Conservation (phyloP, 2,113 vertebrate species). For the Cololabis saira region DNA sequence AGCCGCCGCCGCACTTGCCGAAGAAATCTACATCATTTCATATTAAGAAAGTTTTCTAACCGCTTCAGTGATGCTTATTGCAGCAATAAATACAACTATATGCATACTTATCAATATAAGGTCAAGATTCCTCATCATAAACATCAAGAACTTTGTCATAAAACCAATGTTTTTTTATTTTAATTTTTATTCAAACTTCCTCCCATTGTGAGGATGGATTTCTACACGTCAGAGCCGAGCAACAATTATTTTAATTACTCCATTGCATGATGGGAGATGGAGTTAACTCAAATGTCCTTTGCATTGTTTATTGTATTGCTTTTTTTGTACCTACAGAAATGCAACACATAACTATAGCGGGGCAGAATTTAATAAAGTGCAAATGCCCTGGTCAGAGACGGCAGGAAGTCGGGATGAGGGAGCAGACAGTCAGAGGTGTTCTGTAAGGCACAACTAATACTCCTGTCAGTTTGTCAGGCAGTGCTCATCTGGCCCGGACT, state of each 20-base stretch:
- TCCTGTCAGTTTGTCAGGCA: constrained; percentile 78
- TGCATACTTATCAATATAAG: constrained; percentile 62
- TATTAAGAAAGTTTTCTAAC: constrained; percentile 6
- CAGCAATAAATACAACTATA: constrained; percentile 34
- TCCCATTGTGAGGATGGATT: constrained; percentile 34
- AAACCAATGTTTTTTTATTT: constrained; percentile 5
- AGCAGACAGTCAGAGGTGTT: constrained; percentile 65
- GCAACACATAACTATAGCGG: background rate
- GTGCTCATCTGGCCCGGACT: constrained; percentile 77
- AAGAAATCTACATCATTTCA: background rate
- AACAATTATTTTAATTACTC: constrained; percentile 5
- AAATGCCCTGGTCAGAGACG: constrained; percentile 37
- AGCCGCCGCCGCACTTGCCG: background rate
- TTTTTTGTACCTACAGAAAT: background rate
- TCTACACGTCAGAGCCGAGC: background rate
- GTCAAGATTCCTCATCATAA: constrained; percentile 45
- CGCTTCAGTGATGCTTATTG: constrained; percentile 16
- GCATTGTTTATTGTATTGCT: no score
- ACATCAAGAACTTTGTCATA: constrained; percentile 50
- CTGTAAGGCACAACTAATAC: constrained; percentile 73
- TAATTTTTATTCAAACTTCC: constrained; percentile 16
- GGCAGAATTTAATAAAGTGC: constrained; percentile 29
- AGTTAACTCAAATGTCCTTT: background rate
- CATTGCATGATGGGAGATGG: background rate
- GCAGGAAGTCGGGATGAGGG: constrained; percentile 52